phyloP scores from a whole-genome alignment of 2,113 vertebrate species.

The Pseudorectes ferrugineus region DNA sequence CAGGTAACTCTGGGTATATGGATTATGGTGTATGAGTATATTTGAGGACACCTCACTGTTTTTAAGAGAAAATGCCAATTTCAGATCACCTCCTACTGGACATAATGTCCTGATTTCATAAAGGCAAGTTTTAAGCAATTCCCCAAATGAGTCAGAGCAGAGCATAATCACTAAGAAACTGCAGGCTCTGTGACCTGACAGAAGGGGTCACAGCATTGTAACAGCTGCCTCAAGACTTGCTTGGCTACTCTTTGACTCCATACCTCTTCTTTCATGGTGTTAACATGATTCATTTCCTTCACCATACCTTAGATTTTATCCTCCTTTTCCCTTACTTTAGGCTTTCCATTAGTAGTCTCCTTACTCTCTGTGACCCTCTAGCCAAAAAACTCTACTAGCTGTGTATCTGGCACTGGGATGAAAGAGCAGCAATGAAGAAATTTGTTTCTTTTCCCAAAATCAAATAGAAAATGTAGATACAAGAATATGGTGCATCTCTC shows the following conservation, averaged over 20 bases:
- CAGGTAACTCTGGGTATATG: slow-evolving; percentile 45
- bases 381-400: not conserved
- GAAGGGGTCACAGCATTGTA: not conserved
- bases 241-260: not conserved
- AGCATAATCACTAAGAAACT: not conserved
- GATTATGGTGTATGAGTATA: not conserved
- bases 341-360: not conserved
- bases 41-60: not conserved
- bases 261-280: not conserved
- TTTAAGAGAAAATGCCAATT: not conserved
- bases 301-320: not conserved
- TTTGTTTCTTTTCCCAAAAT: not conserved
- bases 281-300: not conserved
- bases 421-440: not conserved
- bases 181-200: not conserved
- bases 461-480: not conserved
- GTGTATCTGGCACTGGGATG: not conserved
- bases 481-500: not conserved
- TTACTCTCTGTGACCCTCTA: not conserved
- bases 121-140: not conserved
- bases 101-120: not conserved
- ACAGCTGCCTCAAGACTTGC: not conserved
- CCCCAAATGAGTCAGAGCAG: not conserved
- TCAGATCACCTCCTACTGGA: not conserved
- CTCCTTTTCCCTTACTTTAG: not conserved